Conservation (phyloP, 1,140 invertebrate species). For the Tetramorium parvispinum region DNA sequence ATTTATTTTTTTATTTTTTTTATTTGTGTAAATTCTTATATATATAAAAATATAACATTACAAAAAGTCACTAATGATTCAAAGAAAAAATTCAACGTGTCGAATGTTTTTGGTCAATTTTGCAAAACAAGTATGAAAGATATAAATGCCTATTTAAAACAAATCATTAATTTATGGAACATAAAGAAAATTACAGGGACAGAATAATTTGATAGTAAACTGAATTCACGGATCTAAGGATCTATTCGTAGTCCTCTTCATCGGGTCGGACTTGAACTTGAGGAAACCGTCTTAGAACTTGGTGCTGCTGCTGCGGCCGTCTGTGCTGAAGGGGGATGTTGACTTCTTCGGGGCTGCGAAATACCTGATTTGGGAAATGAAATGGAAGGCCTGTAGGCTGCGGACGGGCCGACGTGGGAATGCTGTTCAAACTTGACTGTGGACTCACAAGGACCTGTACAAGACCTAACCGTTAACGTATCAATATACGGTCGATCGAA, state of each 20-base stretch:
- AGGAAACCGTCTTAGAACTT: constrained; percentile 81
- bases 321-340: constrained; percentile 93
- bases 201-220: constrained; percentile 6
- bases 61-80: background rate
- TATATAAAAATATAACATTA: constrained; percentile 14
- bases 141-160: background rate
- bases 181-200: background rate
- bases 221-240: constrained; percentile 13
- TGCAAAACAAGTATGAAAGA: background rate
- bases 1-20: background rate
- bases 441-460: constrained; percentile 58
- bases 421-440: constrained; percentile 80
- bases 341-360: constrained; percentile 93
- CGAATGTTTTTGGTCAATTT: background rate
- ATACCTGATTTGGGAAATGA: constrained; percentile 88
- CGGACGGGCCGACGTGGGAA: constrained; percentile 80
- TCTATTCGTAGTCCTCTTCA: constrained; percentile 84
- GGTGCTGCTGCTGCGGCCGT: constrained; percentile 85
- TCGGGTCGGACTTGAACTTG: constrained; percentile 83
- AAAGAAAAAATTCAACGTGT: background rate
- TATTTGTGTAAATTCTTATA: constrained; percentile 8
- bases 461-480: constrained; percentile 52
- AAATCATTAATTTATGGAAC: background rate
- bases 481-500: constrained; percentile 25
- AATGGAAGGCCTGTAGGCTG: constrained; percentile 74